Base-by-base conservation (phyloP, 2,888 invertebrate species). In the Parochlus steinenii region DNA sequence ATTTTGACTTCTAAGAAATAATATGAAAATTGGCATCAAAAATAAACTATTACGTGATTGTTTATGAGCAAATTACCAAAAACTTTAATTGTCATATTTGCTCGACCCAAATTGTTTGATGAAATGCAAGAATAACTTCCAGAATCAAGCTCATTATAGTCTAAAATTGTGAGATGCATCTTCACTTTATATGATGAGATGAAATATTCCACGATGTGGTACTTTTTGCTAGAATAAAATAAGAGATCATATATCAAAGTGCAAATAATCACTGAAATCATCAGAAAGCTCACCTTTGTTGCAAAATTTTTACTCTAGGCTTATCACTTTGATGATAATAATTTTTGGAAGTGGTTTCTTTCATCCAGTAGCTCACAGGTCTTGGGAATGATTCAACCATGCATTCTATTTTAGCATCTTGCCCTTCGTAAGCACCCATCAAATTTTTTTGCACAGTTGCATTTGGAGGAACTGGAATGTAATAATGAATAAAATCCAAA, bases 71-170 rank as follows among this genome's bases (percentile, higher is more conserved):
- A n/a, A n/a, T 64, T 55, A 77, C 78, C 74, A 49, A 75, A 75
- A 31, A 80, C 58, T 43, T 75, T 58, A 39, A 77, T 63, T 14
- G 70, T 71, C 19, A 73, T 74, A 46, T 77, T 73, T 2, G 74
- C 67, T 48, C 69, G 71, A 4, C 79, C 79, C 54, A 77, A 63
- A 7, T 71, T 70, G 46, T 80, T 79, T 6, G 72, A 69, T 2
- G 76, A 72, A 2, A 74, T 67, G 49, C 80, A 80, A 31, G 69
- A 72, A 52, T 77, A 79, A 3, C 69, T 68, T 4, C 74, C 76
- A 26, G 70, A 58, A 51, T 79, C 78, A 40, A 63, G 58, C 33
- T 56, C 55, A 34, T 60, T 62, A 45, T 77, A 69, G 45, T 70
- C 65, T 23, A 63, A 62, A 45, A 79, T 69, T 35, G 65, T 67